A percentile compares a stretch with the other conserved stretches of the same genome.
phyloP scores from a whole-genome alignment of 2,797 vertebrate genomes.

The Danio kyathit region DNA sequence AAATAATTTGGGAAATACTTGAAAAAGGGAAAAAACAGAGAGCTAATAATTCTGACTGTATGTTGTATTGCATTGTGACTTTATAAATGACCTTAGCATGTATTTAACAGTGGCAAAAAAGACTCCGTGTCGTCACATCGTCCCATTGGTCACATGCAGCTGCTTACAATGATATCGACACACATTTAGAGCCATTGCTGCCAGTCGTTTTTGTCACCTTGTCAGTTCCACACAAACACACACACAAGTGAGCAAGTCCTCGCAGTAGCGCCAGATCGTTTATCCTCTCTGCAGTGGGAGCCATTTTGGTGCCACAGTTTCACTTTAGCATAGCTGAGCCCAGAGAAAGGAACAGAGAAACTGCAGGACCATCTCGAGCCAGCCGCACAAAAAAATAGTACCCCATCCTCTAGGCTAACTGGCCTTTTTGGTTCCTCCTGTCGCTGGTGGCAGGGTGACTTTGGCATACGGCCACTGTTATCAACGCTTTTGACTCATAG shows the following conservation, averaged over 20 bases:
- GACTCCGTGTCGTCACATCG: not conserved
- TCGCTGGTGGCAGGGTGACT: conserved; percentile 53
- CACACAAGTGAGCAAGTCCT: conserved; percentile 32
- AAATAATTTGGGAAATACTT: no score
- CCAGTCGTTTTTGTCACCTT: conserved; percentile 13
- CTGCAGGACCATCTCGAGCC: conserved; percentile 46
- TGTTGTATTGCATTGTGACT: not conserved
- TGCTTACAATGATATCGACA: conserved; percentile 4
- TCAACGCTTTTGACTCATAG: conserved; percentile 15
- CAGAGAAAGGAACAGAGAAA: conserved; percentile 69
- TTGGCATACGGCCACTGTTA: conserved; percentile 23
- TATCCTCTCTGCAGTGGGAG: conserved; percentile 39
- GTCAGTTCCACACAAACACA: conserved; percentile 25
- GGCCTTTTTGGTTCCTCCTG: conserved; percentile 6
- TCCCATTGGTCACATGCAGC: not conserved
- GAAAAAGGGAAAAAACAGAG: no score
- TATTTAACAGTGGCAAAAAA: no score
- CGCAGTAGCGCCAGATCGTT: conserved; percentile 27
- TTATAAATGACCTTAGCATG: not conserved
- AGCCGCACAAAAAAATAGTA: conserved; percentile 46
- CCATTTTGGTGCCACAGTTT: conserved; percentile 50
- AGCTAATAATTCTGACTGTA: no score
- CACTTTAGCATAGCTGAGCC: conserved; percentile 58
- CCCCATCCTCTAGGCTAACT: conserved; percentile 26
- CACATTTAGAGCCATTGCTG: conserved; percentile 2